Evolutionary conservation across 2,888 invertebrate species (phyloP), one percentile per base, ranked within the genome.

Genomic region (Prosopocoilus inquinatus): DNA sequence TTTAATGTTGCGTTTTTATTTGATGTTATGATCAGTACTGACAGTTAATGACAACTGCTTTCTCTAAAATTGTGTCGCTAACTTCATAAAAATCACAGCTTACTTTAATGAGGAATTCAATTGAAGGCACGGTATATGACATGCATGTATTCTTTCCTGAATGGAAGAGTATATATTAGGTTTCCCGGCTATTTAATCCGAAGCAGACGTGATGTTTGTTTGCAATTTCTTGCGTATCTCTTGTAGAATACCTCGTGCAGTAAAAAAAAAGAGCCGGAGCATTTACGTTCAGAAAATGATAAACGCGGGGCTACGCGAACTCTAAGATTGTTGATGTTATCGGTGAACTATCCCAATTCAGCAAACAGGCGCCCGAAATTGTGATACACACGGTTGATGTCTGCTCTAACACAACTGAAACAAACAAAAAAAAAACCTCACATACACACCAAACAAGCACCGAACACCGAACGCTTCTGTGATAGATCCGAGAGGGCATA

Each of bases 321-420:
- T 68, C 64, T 53, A 65, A 75, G 76, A 76, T 76, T 75, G 76
- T 75, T 75, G 76, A 76, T 76, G 73, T 68, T 76, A 76, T 76
- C 76, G 67, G 70, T 67, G 64, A 72, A 70, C 71, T 70, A 71
- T 71, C 69, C 72, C 71, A 72, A 72, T 73, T 70, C 70, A 67
- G 70, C 69, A 69, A 67, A 69, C 67, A 72, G 73, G 63, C 55
- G 55, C 75, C 74, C 69, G 67, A 68, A 73, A 75, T 74, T 73
- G 72, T 72, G 72, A 73, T 72, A 71, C 72, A 71, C 68, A 64
- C 65, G 68, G 69, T 66, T 67, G 71, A 71, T 70, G 72, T 72
- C 73, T 72, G 69, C 69, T 65, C 38, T 60, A 66, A 64, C 64
- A 66, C 64, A 65, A 64, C 60, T 54, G 54, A 64, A 58, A 60